Evolutionary conservation across 2,888 invertebrate species (phyloP).

Genomic region (Hecatera dysodea): DNA sequence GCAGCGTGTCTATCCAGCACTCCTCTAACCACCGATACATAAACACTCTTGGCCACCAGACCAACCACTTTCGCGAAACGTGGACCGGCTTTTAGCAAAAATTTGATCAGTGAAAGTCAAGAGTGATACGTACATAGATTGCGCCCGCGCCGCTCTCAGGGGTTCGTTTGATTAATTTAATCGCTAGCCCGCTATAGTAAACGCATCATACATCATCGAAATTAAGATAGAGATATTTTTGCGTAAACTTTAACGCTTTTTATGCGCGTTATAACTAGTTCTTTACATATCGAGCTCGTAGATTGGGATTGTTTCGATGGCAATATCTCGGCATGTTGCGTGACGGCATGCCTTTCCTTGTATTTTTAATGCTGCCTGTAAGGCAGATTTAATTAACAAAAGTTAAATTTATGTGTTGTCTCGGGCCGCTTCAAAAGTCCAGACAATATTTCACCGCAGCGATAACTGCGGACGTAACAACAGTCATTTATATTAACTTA

Average conservation of each 20-base stretch:
- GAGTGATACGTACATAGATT: conserved; percentile 78
- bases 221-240: conserved; percentile 39
- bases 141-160: conserved; percentile 70
- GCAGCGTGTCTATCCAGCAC: conserved; percentile 73
- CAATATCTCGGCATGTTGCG: conserved; percentile 36
- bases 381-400: conserved; percentile 62
- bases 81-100: conserved; percentile 90
- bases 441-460: conserved; percentile 57
- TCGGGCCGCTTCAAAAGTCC: conserved; percentile 41
- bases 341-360: conserved; percentile 49
- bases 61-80: conserved; percentile 88
- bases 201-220: conserved; percentile 50
- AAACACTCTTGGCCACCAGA: conserved; percentile 77
- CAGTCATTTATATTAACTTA: conserved; percentile 64
- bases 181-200: conserved; percentile 66
- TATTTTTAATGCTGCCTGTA: conserved; percentile 50
- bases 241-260: conserved; percentile 42
- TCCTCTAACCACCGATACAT: conserved; percentile 71
- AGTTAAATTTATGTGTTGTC: conserved; percentile 56
- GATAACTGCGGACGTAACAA: conserved; percentile 57
- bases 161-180: conserved; percentile 80
- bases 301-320: conserved; percentile 20
- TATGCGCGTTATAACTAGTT: conserved; percentile 31
- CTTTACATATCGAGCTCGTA: conserved; percentile 33
- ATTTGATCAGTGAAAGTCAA: conserved; percentile 90